A percentile compares a stretch with the other conserved stretches of the same genome.
Evolutionary conservation across 2,797 vertebrate genomes (phyloP).

Genomic region (Varecia variegata): DNA sequence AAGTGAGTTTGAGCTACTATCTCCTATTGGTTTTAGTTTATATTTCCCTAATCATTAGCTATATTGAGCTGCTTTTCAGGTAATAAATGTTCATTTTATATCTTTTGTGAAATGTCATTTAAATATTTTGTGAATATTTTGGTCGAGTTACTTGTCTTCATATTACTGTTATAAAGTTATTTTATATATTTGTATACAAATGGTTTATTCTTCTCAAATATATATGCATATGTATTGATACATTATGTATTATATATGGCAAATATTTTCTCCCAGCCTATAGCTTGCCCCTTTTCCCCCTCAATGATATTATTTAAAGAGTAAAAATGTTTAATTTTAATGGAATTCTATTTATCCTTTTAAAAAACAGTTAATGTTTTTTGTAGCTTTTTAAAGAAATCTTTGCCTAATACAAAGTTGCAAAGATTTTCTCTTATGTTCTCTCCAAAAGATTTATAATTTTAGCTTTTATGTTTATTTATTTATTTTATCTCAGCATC

Average conservation of each 20-base stretch:
- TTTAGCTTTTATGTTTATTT: neutral
- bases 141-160: neutral
- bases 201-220: neutral
- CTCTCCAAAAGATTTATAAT: neutral
- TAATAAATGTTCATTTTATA: neutral
- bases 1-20: neutral
- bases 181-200: neutral
- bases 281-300: neutral
- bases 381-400: neutral
- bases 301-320: neutral
- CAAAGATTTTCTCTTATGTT: neutral
- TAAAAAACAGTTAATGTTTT: neutral
- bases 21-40: neutral
- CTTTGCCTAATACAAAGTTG: neutral
- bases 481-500: too few relatives aligned
- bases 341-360: neutral
- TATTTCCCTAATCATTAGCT: neutral
- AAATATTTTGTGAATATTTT: neutral
- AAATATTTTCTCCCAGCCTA: neutral
- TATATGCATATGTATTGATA: neutral
- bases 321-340: neutral
- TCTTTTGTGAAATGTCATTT: neutral
- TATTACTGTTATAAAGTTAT: neutral
- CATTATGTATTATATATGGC: neutral
- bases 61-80: neutral